These are phyloP conservation scores for Geotrupes spiniger DNA, from an alignment of 2,888 invertebrate species.

Conservation along the genomic window DNA sequence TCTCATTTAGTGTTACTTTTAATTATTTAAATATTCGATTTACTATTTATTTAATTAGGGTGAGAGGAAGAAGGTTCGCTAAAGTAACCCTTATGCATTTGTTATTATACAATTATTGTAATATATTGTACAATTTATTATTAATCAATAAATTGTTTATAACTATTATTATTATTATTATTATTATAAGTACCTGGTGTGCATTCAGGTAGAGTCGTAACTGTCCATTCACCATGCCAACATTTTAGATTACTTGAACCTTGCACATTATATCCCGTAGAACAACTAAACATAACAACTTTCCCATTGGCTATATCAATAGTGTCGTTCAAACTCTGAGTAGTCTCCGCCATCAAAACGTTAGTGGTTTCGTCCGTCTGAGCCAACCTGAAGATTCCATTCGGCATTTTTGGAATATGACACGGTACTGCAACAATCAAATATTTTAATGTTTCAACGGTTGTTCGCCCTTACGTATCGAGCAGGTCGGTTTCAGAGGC, in stretches of 20 bases:
- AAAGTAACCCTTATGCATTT: no score
- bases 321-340: conserved; percentile 58
- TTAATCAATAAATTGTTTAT: no score
- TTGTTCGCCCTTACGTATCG: conserved; percentile 73
- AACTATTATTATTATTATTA: no score
- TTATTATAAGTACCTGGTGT: conserved; percentile 58
- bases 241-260: conserved; percentile 74
- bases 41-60: no score
- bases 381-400: conserved; percentile 64
- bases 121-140: no score
- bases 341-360: conserved; percentile 47
- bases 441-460: no score
- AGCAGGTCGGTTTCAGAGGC: conserved; percentile 75
- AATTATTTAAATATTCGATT: no score
- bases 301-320: conserved; percentile 66
- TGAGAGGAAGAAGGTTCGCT: no score
- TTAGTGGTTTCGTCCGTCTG: conserved; percentile 43
- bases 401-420: conserved; percentile 65
- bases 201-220: conserved; percentile 72
- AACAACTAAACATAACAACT: conserved; percentile 73
- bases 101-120: no score
- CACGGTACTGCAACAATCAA: conserved; percentile 59
- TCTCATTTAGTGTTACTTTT: no score
- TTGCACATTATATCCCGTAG: conserved; percentile 66
- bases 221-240: conserved; percentile 81